Evolutionary conservation across 1,140 invertebrate species (phyloP).

Genomic region (Grapholita molesta): DNA sequence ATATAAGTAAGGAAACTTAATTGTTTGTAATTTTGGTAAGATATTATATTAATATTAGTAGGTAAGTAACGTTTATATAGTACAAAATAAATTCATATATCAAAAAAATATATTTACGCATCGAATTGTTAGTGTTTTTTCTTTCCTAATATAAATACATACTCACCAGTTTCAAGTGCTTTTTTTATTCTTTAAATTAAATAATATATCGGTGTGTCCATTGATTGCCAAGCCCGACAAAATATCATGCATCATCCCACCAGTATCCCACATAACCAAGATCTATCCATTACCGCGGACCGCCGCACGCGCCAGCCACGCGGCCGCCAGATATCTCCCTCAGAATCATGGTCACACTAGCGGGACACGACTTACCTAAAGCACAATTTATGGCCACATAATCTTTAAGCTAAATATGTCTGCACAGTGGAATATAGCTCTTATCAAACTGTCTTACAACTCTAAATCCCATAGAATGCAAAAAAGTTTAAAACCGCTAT

Average conservation of each 20-base stretch:
- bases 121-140: too few species aligned
- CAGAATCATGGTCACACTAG: not conserved
- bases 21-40: too few species aligned
- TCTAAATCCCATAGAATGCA: not conserved
- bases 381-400: constrained; percentile 16
- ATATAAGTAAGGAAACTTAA: too few species aligned
- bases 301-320: constrained; percentile 37
- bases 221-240: not conserved
- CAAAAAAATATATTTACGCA: too few species aligned
- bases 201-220: not conserved
- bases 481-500: not conserved
- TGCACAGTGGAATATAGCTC: not conserved
- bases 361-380: not conserved
- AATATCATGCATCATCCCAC: not conserved
- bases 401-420: not conserved
- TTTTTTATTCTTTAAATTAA: not conserved
- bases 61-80: too few species aligned
- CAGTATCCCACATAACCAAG: not conserved
- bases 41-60: too few species aligned
- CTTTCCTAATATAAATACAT: too few species aligned
- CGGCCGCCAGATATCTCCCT: constrained; percentile 1
- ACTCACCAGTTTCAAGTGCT: too few species aligned
- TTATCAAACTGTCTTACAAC: not conserved
- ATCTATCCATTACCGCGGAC: constrained; percentile 16
- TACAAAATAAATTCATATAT: too few species aligned